These are phyloP conservation scores for Philopotamus ludificatus DNA, from an alignment of 1,140 invertebrate species.

Conservation along the genomic window DNA sequence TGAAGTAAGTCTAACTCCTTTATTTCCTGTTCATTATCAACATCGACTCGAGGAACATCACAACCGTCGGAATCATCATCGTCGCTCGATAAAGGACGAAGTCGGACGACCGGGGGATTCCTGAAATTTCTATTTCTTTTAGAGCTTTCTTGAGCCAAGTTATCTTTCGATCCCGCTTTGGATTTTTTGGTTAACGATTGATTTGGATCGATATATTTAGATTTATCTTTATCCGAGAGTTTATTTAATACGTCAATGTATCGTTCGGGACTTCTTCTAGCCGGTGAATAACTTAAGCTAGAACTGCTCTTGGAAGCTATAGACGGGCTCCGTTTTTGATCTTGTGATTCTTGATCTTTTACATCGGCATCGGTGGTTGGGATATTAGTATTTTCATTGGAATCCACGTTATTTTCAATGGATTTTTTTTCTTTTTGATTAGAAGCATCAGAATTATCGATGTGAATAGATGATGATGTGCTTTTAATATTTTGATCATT, in stretches of 20 bases:
- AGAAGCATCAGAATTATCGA: conserved; percentile 41
- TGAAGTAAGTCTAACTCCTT: conserved; percentile 64
- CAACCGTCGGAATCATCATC: conserved; percentile 52
- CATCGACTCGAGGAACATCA: conserved; percentile 38
- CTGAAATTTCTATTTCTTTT: conserved; percentile 29
- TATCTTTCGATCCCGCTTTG: conserved; percentile 22
- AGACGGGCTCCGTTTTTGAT: conserved; percentile 14
- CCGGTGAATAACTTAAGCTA: conserved; percentile 65
- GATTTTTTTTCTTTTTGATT: conserved; percentile 41
- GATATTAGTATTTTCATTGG: conserved; percentile 5
- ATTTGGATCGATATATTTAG: conserved; percentile 53
- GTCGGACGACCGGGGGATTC: conserved; percentile 57
- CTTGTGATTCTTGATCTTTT: conserved; percentile 37
- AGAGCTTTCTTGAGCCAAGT: conserved; percentile 25
- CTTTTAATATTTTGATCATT: neutral
- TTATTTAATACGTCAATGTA: conserved; percentile 61
- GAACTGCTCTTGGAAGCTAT: conserved; percentile 50
- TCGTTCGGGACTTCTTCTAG: conserved; percentile 62
- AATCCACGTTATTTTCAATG: conserved; percentile 41
- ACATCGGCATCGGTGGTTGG: conserved; percentile 35
- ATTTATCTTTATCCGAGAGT: conserved; percentile 54
- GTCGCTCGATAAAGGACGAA: conserved; percentile 61
- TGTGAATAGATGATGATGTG: conserved; percentile 21
- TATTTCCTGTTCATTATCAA: conserved; percentile 54
- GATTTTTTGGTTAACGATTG: conserved; percentile 39